Base-by-base conservation (phyloP, 2,797 vertebrate genomes). In the Chloroceryle amazona region DNA sequence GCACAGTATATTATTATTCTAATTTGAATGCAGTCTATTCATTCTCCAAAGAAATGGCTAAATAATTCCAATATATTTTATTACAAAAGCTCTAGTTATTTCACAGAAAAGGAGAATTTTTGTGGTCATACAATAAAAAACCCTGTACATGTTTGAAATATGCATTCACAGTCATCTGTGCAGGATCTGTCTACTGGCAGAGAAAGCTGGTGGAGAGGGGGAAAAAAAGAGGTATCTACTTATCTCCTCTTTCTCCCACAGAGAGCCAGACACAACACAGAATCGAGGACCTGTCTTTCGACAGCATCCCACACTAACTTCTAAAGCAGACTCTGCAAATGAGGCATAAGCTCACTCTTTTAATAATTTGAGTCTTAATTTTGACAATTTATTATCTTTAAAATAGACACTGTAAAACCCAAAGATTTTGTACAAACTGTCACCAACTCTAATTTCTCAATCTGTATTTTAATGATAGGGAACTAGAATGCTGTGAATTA, bases 271-370 rank as follows among this genome's bases (percentile, higher is more conserved):
- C 63, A 72, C 54, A 73, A 54, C 5, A 20, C 0, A 42, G 58
- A 13, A 60, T 20, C 15, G 21, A 63, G 57, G 39, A 68, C 1
- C 1, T 20, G 33, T 29, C 52, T 11, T 49, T 29, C 75, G 37
- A 49, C 62, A 74, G 35, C 46, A 75, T 61, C 28, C n/a, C 41
- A 49, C 23, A 4, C 20, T 47, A 31, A n/a, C 19, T 52, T 37
- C 23, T 16, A 9, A 49, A 44, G 15, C 1, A 1, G 68, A 39
- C 21, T 39, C 52, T 1, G 1, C n/a, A 55, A 54, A 47, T 0
- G 10, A 76, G 44, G 60, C 9, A 10, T 9, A 37, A 49, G 19
- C 12, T 54, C n/a, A 57, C 1, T 2, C 5, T 1, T 12, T 52
- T 79, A 39, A 61, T 84, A 62, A 60, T 72, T 12, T 12, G 19